Evolutionary conservation across 1,140 invertebrate genomes (phyloP).

Genomic region (Heterodera carotae): DNA sequence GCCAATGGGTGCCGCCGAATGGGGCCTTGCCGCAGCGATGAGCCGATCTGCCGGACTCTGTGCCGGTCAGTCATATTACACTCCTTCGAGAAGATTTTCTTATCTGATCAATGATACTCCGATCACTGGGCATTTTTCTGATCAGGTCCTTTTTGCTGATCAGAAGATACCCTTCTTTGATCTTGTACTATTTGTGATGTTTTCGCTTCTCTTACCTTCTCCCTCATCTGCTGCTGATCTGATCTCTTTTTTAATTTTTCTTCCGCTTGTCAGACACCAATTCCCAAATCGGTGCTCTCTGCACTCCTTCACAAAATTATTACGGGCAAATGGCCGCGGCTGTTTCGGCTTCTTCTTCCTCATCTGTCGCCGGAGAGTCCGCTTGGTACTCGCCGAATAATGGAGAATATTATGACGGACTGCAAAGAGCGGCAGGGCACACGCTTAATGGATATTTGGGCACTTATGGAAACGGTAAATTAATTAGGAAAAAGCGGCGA

Average conservation of each 20-base stretch:
- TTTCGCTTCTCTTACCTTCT: neutral
- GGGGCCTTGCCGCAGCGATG: neutral
- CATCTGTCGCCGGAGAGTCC: neutral
- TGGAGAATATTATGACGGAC: neutral
- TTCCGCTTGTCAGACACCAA: neutral
- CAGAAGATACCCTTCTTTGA: too few relatives aligned
- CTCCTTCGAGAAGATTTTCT: neutral
- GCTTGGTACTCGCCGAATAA: neutral
- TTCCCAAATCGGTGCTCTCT: neutral
- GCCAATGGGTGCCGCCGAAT: slow-evolving; percentile 2
- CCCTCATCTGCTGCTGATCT: neutral
- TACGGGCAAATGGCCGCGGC: slow-evolving; percentile 12
- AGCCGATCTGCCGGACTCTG: slow-evolving; percentile 2
- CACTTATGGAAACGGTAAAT: neutral
- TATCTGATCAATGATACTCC: too few relatives aligned
- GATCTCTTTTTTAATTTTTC: neutral
- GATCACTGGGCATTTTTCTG: too few relatives aligned
- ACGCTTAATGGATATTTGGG: slow-evolving; percentile 4
- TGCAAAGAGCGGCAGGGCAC: neutral
- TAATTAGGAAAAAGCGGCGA: neutral
- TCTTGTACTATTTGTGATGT: too few relatives aligned
- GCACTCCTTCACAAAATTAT: neutral
- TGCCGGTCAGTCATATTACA: neutral
- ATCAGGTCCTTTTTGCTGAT: too few relatives aligned
- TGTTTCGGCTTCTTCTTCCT: neutral